Evolutionary conservation across 2,797 vertebrate genomes (phyloP), one percentile per base, ranked within the genome.

Genomic region (Sebastes itinus): DNA sequence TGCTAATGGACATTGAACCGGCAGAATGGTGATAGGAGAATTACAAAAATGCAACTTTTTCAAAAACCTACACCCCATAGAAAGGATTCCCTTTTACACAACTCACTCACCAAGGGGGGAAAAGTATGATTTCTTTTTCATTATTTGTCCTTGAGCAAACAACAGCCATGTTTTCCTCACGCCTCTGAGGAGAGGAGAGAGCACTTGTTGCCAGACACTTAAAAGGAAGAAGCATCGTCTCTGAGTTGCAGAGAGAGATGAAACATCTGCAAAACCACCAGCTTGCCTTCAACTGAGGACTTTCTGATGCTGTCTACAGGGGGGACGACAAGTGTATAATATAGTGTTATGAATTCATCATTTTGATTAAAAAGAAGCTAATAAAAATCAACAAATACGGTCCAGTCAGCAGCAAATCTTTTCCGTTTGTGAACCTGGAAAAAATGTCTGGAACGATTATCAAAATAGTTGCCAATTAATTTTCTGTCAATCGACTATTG

Each of bases 101-200:
- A 76, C 38, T 78, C 68, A 27, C 58, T 66, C 67, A 60, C 27
- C 2, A 2, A 55, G 8, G 61, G 58, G 42, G 33, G 6, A 56
- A 33, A 83, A 72, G 42, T 67, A 76, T 56, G 27, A 22, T 52
- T 65, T 5, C 9, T 64, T 58, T 56, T n/a, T 22, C n/a, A 35
- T 69, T 46, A 20, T 52, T 79, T 78, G 83, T 77, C 91, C 92
- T 91, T 93, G 85, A 91, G 63, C 20, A 18, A 59, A 86, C 77
- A 89, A 82, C 71, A 59, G 72, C 18, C 58, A 49, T 16, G 38
- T 86, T 86, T 92, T 83, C 77, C 33, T 83, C 14, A 7, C 1
- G 32, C 54, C 27, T 67, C 7, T n/a, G 38, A 52, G 28, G 55
- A 77, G 78, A 78, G 33, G 66, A 78, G 74, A 67, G 71, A 66